These are phyloP conservation scores for Myrmecobius fasciatus DNA, from an alignment of 2,113 vertebrate species.

Conservation along the genomic window DNA sequence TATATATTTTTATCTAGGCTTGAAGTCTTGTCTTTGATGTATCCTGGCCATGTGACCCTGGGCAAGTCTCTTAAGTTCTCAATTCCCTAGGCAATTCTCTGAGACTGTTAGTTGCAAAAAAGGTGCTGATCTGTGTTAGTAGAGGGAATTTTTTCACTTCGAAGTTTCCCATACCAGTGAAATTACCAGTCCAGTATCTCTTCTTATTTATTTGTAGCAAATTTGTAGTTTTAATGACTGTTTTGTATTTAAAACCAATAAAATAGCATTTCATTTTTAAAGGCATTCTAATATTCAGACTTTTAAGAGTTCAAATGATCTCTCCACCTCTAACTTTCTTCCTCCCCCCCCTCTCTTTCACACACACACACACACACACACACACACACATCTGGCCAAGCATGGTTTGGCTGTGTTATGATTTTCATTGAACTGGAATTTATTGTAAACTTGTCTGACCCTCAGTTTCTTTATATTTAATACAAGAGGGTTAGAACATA, in stretches of 20 bases:
- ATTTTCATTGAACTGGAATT: conserved; percentile 23
- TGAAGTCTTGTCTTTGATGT: background rate
- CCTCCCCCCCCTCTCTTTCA: too few relatives aligned
- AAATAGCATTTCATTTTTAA: conserved; percentile 67
- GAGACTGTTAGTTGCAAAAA: background rate
- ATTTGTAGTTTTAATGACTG: conserved; percentile 64
- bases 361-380: too few relatives aligned
- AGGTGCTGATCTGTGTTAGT: background rate
- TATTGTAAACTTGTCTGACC: background rate
- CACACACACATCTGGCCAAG: background rate
- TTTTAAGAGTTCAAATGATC: background rate
- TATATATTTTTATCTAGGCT: conserved; percentile 72
- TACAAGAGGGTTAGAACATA: background rate
- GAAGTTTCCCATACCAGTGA: background rate
- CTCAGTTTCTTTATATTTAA: background rate
- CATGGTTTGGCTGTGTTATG: conserved; percentile 42
- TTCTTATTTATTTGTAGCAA: conserved; percentile 26
- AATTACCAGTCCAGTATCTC: background rate
- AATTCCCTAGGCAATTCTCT: background rate
- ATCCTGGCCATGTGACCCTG: background rate
- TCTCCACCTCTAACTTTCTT: too few relatives aligned
- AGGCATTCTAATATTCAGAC: conserved; percentile 73
- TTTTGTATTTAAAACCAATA: conserved; percentile 66
- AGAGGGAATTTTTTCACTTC: background rate
- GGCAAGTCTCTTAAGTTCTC: background rate